Percentiles rank a stretch among this genome's conserved stretches.
Conservation (phyloP, 92 coral and sea anemone genomes). For the Phenganax marumi region DNA sequence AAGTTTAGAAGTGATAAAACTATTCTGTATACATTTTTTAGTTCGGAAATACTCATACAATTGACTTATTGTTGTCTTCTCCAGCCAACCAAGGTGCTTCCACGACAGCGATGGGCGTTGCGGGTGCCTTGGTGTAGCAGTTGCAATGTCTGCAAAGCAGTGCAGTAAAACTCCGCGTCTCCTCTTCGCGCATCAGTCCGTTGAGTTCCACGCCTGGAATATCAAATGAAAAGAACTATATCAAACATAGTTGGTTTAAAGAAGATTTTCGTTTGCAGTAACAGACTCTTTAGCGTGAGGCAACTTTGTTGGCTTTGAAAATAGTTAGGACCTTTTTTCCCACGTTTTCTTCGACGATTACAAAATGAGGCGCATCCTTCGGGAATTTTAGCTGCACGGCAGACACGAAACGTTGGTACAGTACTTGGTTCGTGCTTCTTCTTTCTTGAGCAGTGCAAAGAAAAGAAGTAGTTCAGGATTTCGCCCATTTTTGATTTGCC, state of each 20-base stretch:
- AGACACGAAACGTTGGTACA: neutral
- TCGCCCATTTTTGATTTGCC: no score
- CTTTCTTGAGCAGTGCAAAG: neutral
- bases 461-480: neutral
- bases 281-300: neutral
- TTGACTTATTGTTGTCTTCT: neutral
- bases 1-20: neutral
- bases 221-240: neutral
- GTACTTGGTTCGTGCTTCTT: neutral
- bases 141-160: constrained; percentile 49
- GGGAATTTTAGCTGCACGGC: constrained; percentile 28
- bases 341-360: neutral
- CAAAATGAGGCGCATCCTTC: no score
- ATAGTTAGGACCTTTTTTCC: neutral
- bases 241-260: no score
- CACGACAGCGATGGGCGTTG: constrained; percentile 6
- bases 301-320: neutral
- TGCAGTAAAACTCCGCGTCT: constrained; percentile 56
- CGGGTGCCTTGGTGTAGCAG: no score
- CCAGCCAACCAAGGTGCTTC: constrained; percentile 17
- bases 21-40: neutral
- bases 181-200: constrained; percentile 57
- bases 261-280: neutral
- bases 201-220: constrained; percentile 53
- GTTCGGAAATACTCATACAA: neutral